phyloP scores from a whole-genome alignment of 2,888 invertebrate species.

The Apoda limacodes region DNA sequence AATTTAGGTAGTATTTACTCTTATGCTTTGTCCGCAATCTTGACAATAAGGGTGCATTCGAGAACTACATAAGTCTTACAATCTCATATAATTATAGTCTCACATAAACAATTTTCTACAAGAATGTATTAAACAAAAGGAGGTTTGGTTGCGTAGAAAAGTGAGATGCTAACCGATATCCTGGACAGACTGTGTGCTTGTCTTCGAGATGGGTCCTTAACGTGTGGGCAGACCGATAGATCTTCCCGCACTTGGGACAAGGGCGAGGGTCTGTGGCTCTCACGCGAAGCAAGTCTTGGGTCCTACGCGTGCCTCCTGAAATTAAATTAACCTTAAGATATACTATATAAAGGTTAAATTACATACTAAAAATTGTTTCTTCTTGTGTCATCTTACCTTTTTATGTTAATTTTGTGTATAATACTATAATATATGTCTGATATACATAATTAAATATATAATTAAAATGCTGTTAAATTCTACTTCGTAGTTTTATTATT shows the following conservation, averaged over 20 bases:
- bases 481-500: slow-evolving; percentile 63
- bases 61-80: no score
- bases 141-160: not conserved
- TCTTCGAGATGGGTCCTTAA: slow-evolving; percentile 92
- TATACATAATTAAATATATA: no score
- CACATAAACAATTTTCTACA: no score
- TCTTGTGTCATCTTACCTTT: slow-evolving; percentile 22
- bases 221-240: slow-evolving; percentile 92
- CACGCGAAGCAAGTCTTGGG: slow-evolving; percentile 86
- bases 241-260: slow-evolving; percentile 93
- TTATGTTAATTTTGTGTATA: slow-evolving; percentile 6
- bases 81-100: no score
- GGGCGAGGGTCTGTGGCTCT: slow-evolving; percentile 93
- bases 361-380: slow-evolving; percentile 17
- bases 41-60: no score
- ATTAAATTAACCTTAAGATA: not conserved
- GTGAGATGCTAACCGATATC: slow-evolving; percentile 76
- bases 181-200: slow-evolving; percentile 93
- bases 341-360: no score
- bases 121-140: not conserved
- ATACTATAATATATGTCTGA: no score
- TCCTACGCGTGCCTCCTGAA: slow-evolving; percentile 76
- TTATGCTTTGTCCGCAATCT: no score
- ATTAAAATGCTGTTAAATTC: slow-evolving; percentile 28
- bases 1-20: no score